Percentiles rank a stretch among this genome's conserved stretches.
Evolutionary conservation across 2,113 vertebrate genomes (phyloP).

Genomic region (Furnarius figulus): DNA sequence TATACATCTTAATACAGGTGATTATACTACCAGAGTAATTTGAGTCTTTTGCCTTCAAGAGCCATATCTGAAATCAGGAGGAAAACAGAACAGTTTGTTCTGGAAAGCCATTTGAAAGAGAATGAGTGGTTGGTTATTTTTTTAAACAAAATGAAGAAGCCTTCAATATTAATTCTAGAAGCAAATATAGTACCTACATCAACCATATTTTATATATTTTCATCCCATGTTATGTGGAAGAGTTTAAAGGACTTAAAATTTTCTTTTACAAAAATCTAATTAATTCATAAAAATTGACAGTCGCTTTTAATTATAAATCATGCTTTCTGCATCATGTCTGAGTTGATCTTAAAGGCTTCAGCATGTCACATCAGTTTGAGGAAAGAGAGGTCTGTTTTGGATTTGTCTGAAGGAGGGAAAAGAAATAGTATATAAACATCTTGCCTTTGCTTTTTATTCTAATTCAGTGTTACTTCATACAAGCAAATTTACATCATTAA

Average conservation of each 20-base stretch:
- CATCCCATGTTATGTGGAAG: neutral
- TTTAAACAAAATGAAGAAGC: neutral
- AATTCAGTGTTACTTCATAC: neutral
- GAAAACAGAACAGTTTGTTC: neutral
- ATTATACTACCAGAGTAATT: neutral
- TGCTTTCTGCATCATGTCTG: neutral
- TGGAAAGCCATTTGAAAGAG: neutral
- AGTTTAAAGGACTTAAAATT: neutral
- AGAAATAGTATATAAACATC: neutral
- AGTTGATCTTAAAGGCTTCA: neutral
- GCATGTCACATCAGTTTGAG: neutral
- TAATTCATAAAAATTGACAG: neutral
- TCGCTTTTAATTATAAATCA: neutral
- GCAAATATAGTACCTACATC: neutral
- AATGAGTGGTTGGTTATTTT: neutral
- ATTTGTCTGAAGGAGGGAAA: neutral
- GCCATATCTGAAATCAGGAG: neutral
- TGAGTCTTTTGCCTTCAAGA: neutral
- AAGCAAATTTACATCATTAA: neutral
- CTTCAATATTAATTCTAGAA: neutral
- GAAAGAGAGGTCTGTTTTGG: neutral
- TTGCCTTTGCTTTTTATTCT: neutral
- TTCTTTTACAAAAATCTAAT: neutral
- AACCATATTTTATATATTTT: neutral
- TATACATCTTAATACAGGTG: neutral